Evolutionary conservation across 2,888 invertebrate species (phyloP).

Genomic region (Sphaeridia pumilis): DNA sequence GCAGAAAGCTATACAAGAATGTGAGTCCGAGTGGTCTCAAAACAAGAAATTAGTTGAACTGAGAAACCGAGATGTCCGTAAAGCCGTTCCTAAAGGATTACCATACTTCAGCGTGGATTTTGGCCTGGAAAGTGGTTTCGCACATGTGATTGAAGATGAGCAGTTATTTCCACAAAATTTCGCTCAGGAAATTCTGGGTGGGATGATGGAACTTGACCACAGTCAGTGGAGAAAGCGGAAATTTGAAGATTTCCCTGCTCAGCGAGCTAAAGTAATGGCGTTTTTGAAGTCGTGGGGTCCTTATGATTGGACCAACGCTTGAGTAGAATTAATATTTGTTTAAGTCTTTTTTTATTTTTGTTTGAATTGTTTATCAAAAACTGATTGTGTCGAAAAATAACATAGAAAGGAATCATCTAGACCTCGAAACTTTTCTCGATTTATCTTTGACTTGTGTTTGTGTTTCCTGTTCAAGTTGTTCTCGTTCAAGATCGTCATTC

Average conservation of each 20-base stretch:
- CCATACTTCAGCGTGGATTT: conserved; percentile 93
- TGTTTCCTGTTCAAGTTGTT: background rate
- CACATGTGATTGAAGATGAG: conserved; percentile 94
- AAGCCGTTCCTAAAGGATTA: conserved; percentile 78
- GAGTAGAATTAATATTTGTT: too few species aligned
- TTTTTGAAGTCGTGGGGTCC: conserved; percentile 55
- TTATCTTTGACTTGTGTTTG: background rate
- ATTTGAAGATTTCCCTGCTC: conserved; percentile 60
- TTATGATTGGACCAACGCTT: conserved; percentile 27
- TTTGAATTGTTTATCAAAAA: too few species aligned
- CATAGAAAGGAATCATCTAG: too few species aligned
- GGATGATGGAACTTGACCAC: conserved; percentile 81
- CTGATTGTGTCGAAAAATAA: too few species aligned
- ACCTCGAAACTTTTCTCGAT: too few species aligned
- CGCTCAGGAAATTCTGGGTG: conserved; percentile 90
- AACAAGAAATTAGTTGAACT: conserved; percentile 82
- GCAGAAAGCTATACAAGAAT: conserved; percentile 85
- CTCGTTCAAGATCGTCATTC: conserved; percentile 38
- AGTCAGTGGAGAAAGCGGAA: conserved; percentile 72
- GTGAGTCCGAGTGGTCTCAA: conserved; percentile 86
- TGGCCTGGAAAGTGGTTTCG: conserved; percentile 81
- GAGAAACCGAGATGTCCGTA: conserved; percentile 56
- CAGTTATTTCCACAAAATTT: conserved; percentile 73
- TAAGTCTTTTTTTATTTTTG: too few species aligned
- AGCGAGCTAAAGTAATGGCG: conserved; percentile 60